Base-by-base conservation (phyloP, 2,888 invertebrate genomes). In the Drosophila formosana region DNA sequence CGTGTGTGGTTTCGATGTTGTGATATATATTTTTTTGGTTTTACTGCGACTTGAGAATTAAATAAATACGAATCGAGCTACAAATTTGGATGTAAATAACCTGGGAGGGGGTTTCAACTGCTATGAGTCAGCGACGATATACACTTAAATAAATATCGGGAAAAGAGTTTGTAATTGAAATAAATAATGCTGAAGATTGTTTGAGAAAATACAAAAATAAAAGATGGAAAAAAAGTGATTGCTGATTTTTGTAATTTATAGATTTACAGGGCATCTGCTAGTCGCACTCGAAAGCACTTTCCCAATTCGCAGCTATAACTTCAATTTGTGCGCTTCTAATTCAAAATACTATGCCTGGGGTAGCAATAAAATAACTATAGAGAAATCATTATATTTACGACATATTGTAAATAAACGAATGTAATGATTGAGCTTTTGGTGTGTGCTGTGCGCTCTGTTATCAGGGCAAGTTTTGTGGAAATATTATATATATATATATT, bases 391-490 rank as follows among this genome's bases (percentile, higher is more conserved):
- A 53, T 58, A 72, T 80, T 67, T 78, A 75, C 76, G 66, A 78
- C 74, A 57, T 57, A 67, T 51, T 57, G 64, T 75, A 69, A 64
- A 67, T 73, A 52, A 51, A 41, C 49, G 45, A 34, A 56, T 56
- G 56, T 26, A 56, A 56, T 55, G 65, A 66, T 53, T 57, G 57
- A n/a, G 45, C 18, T 50, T 52, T 55, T 47, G 11, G 34, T 26
- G 39, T 57, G 32, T 18, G 18, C 28, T 18, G 18, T 25, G 18
- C 37, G 32, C 9, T 43, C 26, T 3, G 41, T 72, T 82, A 80
- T 85, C 82, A 78, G 77, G 53, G 13, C 23, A 64, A 77, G 57
- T 82, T 77, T 84, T 53, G 77, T 72, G 65, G 34, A 82, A 78
- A 75, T 66, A 72, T 55, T 37, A 49, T 25, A 49, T 18, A 47